Evolutionary conservation across 2,113 vertebrate genomes (phyloP).

Genomic region (Lasiurus cinereus): DNA sequence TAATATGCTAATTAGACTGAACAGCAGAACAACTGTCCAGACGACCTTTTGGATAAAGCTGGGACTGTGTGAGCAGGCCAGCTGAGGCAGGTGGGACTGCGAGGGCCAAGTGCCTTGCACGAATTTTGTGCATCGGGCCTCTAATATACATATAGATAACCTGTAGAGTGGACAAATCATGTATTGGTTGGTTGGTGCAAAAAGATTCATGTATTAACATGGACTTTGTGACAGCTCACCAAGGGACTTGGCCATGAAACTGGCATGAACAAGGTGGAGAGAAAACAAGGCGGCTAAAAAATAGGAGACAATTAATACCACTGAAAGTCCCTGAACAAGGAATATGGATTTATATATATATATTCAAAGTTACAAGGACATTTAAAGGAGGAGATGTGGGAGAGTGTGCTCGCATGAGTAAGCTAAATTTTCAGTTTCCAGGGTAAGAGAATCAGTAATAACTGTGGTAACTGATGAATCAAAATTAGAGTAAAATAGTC

Average conservation of each 20-base stretch:
- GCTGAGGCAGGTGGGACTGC: too few species aligned
- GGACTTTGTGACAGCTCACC: background rate
- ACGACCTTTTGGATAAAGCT: too few species aligned
- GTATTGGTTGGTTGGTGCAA: background rate
- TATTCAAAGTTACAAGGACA: background rate
- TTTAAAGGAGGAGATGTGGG: background rate
- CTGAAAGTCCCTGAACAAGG: background rate
- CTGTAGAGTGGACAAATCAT: background rate
- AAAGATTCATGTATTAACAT: background rate
- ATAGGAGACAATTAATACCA: background rate
- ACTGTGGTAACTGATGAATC: background rate
- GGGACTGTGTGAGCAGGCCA: too few species aligned
- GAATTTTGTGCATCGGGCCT: too few species aligned
- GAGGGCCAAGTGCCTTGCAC: too few species aligned
- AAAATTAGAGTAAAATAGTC: background rate
- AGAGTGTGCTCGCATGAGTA: background rate
- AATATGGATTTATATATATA: background rate
- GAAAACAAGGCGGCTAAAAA: background rate
- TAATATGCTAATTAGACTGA: too few species aligned
- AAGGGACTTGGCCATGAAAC: background rate
- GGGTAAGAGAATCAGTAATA: background rate
- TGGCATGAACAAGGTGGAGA: background rate
- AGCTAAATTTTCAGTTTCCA: background rate
- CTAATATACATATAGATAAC: background rate
- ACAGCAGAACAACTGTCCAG: too few species aligned